Evolutionary conservation across 2,797 vertebrate genomes (phyloP).

Genomic region (Acropternis orthonyx): DNA sequence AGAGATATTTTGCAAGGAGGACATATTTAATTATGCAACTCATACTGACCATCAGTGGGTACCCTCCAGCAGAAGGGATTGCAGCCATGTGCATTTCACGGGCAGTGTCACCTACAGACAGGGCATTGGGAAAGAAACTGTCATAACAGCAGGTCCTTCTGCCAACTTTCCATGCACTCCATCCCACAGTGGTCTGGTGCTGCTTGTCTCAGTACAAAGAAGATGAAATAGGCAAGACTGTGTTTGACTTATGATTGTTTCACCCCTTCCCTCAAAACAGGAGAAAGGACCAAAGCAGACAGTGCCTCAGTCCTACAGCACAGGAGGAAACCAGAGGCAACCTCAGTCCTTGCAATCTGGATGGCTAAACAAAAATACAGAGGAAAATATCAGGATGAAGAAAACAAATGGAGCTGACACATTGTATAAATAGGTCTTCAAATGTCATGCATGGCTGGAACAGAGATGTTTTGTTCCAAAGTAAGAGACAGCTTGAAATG

Average conservation of each 20-base stretch:
- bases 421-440: conserved; percentile 68
- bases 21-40: neutral
- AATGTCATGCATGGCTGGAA: conserved; percentile 62
- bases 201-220: neutral
- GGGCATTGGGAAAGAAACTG: neutral
- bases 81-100: neutral
- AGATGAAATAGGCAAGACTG: neutral
- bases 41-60: neutral
- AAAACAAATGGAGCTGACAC: conserved; percentile 68
- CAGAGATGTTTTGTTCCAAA: conserved; percentile 64
- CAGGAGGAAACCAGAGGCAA: neutral
- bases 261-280: neutral
- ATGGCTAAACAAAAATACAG: conserved; percentile 31
- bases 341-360: neutral
- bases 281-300: neutral
- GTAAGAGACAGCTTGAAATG: conserved; percentile 51
- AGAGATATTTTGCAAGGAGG: neutral
- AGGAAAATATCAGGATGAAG: conserved; percentile 58
- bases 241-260: neutral
- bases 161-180: neutral
- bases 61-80: neutral
- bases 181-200: neutral
- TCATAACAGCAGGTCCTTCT: neutral
- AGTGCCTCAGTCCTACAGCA: neutral
- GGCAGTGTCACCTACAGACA: neutral